phyloP scores from a whole-genome alignment of 2,888 invertebrate species.

The Fissipunctia ypsillon region DNA sequence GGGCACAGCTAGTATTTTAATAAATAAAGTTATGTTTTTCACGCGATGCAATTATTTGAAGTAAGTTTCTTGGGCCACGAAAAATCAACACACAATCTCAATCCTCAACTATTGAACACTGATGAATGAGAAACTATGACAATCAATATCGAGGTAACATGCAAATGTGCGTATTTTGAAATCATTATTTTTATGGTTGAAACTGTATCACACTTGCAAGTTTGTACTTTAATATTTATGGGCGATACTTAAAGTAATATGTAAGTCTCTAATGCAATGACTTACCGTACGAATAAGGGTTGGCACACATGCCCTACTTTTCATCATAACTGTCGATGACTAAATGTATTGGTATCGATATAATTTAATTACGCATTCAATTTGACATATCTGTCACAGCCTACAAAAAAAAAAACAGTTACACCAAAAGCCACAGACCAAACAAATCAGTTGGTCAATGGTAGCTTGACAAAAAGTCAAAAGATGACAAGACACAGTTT shows the following conservation, averaged over 20 bases:
- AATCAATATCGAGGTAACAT: neutral
- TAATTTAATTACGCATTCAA: conserved; percentile 5
- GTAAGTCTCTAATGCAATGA: neutral
- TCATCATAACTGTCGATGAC: conserved; percentile 19
- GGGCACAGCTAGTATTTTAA: too few relatives aligned
- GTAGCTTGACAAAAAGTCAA: neutral
- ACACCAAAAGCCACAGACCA: conserved; percentile 1
- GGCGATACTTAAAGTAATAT: neutral
- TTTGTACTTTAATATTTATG: neutral
- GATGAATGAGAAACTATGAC: neutral
- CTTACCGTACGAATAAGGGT: conserved; percentile 15
- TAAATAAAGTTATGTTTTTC: too few relatives aligned
- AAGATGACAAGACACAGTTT: conserved; percentile 16
- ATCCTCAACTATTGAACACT: neutral
- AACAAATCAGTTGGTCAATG: conserved; percentile 24
- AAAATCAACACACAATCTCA: neutral
- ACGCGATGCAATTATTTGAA: too few relatives aligned
- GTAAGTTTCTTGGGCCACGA: too few relatives aligned
- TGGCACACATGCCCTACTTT: conserved; percentile 22
- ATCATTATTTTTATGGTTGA: neutral
- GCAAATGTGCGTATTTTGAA: neutral
- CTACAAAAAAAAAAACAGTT: conserved; percentile 8
- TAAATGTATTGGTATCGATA: neutral
- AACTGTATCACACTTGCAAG: neutral
- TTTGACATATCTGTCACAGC: conserved; percentile 15